Percentiles rank a stretch among this genome's conserved stretches.
Evolutionary conservation across 2,888 invertebrate genomes (phyloP).

Genomic region (Hofmannophila pseudospretella): DNA sequence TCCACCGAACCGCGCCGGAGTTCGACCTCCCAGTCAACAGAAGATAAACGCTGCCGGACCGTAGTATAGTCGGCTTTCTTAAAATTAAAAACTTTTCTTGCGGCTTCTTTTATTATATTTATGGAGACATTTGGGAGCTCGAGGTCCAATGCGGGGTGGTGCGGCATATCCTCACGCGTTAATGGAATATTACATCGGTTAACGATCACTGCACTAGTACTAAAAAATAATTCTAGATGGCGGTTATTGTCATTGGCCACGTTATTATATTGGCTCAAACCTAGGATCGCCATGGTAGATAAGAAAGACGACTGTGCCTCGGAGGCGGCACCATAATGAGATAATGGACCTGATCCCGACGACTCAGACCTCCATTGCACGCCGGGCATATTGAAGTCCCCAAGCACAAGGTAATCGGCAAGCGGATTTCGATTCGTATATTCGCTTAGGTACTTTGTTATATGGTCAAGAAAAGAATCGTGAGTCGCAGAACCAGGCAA

Average conservation of each 20-base stretch:
- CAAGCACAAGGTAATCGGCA: neutral
- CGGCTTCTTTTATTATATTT: no score
- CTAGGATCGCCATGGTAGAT: neutral
- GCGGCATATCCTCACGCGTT: no score
- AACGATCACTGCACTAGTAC: no score
- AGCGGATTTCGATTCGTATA: neutral
- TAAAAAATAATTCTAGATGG: neutral
- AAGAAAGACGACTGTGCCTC: neutral
- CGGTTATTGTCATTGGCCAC: neutral
- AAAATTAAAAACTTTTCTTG: no score
- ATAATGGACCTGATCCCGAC: neutral
- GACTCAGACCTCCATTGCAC: neutral
- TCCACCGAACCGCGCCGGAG: no score
- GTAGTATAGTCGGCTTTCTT: no score
- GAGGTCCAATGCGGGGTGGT: no score
- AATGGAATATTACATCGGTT: no score
- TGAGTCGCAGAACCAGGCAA: neutral
- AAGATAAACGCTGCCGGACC: no score
- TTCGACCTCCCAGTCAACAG: no score
- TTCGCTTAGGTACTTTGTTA: neutral
- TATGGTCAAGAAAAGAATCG: neutral
- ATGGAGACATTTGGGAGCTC: no score
- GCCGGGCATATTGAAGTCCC: slow-evolving; percentile 3
- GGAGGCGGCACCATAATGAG: neutral
- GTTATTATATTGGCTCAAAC: slow-evolving; percentile 1